phyloP scores from a whole-genome alignment of 2,113 vertebrate genomes.

The Elachura formosa region DNA sequence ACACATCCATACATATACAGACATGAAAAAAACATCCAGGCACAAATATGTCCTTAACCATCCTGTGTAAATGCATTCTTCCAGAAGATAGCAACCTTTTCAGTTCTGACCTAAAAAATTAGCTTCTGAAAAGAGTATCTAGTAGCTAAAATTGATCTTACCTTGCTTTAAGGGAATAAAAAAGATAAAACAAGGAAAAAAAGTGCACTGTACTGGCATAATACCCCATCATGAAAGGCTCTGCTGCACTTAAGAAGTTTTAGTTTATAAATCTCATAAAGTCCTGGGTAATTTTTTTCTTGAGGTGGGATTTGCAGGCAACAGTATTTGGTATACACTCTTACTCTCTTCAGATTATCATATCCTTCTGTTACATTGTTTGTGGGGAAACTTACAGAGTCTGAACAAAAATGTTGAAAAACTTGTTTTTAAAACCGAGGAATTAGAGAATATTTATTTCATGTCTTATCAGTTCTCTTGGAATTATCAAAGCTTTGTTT shows the following conservation, averaged over 20 bases:
- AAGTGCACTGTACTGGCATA: not conserved
- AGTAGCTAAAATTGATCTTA: not conserved
- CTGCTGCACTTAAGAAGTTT: not conserved
- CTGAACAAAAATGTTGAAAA: not conserved
- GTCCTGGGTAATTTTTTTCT: not conserved
- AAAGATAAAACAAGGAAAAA: rapidly evolving
- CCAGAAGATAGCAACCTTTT: not conserved
- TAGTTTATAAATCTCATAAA: not conserved
- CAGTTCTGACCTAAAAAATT: not conserved
- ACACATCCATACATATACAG: not conserved
- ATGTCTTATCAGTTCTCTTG: not conserved
- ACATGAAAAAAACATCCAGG: not conserved
- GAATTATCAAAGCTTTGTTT: not conserved
- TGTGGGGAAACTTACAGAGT: not conserved
- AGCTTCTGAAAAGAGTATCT: not conserved
- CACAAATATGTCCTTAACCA: not conserved
- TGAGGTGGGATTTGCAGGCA: not conserved
- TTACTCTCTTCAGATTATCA: not conserved
- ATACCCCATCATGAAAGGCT: not conserved
- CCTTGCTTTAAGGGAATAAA: not conserved
- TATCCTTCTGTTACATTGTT: not conserved
- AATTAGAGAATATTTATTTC: not conserved
- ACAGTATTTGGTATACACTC: not conserved
- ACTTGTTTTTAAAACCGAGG: not conserved
- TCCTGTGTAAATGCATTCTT: not conserved